Evolutionary conservation across 2,797 vertebrate genomes (phyloP), one percentile per base, ranked within the genome.

Genomic region (Eleutherodactylus coqui): DNA sequence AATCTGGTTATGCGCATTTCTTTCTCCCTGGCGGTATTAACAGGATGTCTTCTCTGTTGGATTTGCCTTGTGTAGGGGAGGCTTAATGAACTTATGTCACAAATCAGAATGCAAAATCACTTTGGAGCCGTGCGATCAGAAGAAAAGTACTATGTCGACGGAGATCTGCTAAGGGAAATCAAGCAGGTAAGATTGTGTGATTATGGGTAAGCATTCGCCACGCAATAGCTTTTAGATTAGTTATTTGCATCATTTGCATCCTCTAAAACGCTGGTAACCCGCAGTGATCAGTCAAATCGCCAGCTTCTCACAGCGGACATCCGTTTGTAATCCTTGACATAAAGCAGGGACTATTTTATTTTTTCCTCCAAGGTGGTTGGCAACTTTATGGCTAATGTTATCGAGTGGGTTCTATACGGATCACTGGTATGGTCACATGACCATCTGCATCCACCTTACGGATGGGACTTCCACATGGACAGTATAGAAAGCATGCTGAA

Each of bases 71-170:
- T 88, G 16, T 90, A 99, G 98, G 98, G 98, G n/a, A 96, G 97
- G 7, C 91, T 99, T 89, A 99, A 99, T 82, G 98, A 99, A 90
- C 92, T 99, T 45, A 99, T 99, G 97, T 99, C 97, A 75, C 98
- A 99, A 86, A 99, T 99, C 90, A 95, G 98, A 79, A 99, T 99
- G 98, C 98, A 99, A 93, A 99, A 99, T 90, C 97, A 99, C 87
- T 98, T 98, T 64, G 98, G 97, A 84, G 94, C 97, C 0, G 97
- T 98, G 81, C 94, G 94, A 83, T 96, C 97, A 0, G 98, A 99
- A 77, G 98, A 99, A 88, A 96, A 96, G 9, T 99, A 99, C 82
- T 97, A 94, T 24, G 95, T 99, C 0, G 97, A 99, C 16, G 93
- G 94, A 7, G 98, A 99, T 87, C 96, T 99, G 21, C 92, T 99